Base-by-base conservation (phyloP, 2,888 invertebrate species). In the Cryptocephalus primarius region DNA sequence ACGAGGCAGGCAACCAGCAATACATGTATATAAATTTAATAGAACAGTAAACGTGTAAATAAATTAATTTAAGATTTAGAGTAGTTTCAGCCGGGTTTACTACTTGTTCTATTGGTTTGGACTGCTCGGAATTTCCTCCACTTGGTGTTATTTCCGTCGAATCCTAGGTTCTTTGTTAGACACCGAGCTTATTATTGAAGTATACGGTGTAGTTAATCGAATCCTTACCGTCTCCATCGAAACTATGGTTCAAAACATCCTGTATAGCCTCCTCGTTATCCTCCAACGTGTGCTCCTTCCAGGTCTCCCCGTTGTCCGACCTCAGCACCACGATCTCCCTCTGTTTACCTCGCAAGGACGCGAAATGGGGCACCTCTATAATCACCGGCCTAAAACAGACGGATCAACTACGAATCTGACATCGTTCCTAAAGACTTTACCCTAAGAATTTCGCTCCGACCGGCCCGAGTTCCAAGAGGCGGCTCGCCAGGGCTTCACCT, bases 301-400 rank as follows among this genome's bases (percentile, higher is more conserved):
- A 99, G 32, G 88, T 91, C 69, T 97, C 95, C 12, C 99, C 99
- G 61, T 96, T 94, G 71, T 99, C 97, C 4, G 95, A 95, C 42
- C 97, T 81, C 52, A 99, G 73, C 55, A 99, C 88, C 34, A 96
- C 87, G 42, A 99, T 92, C 76, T 99, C 99, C 6, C 99, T 80
- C 67, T 99, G 97, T 57, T 85, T 86, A 48, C 92, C 94, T 48
- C 92, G 80, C 45, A 93, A 73, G 0, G 96, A 90, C 0, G 97
- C 97, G 74, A 95, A 97, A 72, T 99, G 96, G 0, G 99, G 99
- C 53, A 97, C 88, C 71, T 96, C 95, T 60, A 96, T 82, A 51
- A 95, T 85, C 4, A 93, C 91, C 2, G 92, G 92, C 43, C 91
- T 91, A 68, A 14, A 71, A 49, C 14, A 45, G 42, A 12, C 33